Evolutionary conservation across 2,888 invertebrate species (phyloP), one percentile per base, ranked within the genome.

Genomic region (Sympetrum striolatum): DNA sequence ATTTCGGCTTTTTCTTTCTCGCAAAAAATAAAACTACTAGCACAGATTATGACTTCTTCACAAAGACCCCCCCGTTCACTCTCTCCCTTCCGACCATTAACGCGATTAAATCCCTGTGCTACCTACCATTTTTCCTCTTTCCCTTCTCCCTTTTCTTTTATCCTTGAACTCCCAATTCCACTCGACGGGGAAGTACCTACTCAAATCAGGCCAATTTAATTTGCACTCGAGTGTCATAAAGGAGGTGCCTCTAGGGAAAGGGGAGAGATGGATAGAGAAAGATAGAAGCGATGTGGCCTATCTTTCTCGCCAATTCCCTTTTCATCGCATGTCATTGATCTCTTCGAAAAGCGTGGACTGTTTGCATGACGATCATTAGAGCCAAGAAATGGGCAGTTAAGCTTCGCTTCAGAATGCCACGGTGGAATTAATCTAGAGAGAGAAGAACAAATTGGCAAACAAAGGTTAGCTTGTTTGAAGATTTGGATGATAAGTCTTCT

Each of bases 31-130:
- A 6, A 15, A 37, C 37, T 37, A 60, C 86, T 60, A 37, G 86
- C 86, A 64, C 58, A 86, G 86, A 86, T 86, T 86, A 86, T 86
- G 86, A 86, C 86, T 86, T 60, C n/a, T 60, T 60, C 31, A 53
- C 53, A 53, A 53, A 53, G 53, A 53, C 31, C 35, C 35, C 82
- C 58, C 37, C 60, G 15, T 58, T 18, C 82, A 53, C 18, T 35
- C n/a, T 60, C 86, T 82, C 35, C 82, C 53, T 82, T 12, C 53
- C 86, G 12, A 22, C 64, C 86, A 86, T 86, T 86, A 64, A 86
- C 86, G 60, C 86, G 86, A 86, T 86, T 86, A 86, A 86, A 86
- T 86, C 86, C 86, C n/a, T 86, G 86, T 60, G 58, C 82, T 58
- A 60, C 60, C 60, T 64, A 31, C 58, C 35, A 35, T 58, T 82